phyloP scores from a whole-genome alignment of 2,797 vertebrate genomes.

The Merluccius polli region DNA sequence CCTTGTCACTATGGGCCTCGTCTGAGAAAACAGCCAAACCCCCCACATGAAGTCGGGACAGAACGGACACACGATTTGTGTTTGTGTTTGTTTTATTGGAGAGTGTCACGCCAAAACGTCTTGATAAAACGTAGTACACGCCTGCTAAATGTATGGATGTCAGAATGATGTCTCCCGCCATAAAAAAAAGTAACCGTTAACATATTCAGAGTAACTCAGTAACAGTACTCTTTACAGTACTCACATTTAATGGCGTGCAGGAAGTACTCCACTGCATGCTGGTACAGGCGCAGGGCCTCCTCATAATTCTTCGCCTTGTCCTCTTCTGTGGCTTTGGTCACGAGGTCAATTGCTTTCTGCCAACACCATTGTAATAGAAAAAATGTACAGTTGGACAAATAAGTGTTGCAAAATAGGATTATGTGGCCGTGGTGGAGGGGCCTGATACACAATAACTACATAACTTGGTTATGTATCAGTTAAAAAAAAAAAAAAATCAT shows the following conservation, averaged over 20 bases:
- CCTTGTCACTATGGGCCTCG: conserved; percentile 94
- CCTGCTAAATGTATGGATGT: not conserved
- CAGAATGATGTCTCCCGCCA: not conserved
- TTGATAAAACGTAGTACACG: no score
- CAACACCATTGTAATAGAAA: not conserved
- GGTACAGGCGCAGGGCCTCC: conserved; percentile 92
- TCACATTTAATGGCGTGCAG: conserved; percentile 97
- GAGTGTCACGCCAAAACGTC: no score
- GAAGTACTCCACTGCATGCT: conserved; percentile 96
- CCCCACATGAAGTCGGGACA: not conserved
- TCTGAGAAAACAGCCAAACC: conserved; percentile 65
- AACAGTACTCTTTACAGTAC: conserved; percentile 47
- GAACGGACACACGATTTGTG: no score
- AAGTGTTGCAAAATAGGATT: not conserved
- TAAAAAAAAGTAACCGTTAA: not conserved
- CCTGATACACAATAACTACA: not conserved
- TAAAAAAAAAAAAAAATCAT: not conserved
- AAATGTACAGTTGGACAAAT: not conserved
- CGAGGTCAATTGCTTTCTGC: conserved; percentile 97
- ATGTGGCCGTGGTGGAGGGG: not conserved
- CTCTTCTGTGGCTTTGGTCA: conserved; percentile 97
- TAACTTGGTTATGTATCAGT: not conserved
- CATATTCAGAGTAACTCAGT: not conserved
- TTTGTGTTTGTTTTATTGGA: not conserved
- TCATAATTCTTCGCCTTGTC: conserved; percentile 98